Conservation (phyloP, 30 jellyfish, hydroid and myxozoan species). For the Aurelia coerulea region DNA sequence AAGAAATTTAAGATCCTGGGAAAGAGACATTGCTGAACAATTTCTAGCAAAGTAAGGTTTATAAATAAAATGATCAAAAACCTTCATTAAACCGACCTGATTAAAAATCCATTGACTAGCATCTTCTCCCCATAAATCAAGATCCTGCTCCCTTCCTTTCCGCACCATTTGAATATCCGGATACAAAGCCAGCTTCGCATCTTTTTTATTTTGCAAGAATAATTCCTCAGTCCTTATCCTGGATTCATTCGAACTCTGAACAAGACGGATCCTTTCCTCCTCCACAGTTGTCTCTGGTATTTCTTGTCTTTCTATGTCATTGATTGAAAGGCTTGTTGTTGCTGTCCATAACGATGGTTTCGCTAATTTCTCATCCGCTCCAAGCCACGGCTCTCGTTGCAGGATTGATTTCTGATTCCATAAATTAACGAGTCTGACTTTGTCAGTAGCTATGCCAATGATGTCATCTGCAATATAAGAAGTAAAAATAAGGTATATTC, state of each 20-base stretch:
- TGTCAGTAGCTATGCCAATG: conserved; percentile 53
- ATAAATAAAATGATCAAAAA: no score
- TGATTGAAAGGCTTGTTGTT: conserved; percentile 3
- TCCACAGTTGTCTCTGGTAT: conserved; percentile 35
- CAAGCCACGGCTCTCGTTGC: conserved; percentile 74
- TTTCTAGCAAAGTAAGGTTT: no score
- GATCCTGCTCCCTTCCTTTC: conserved; percentile 55
- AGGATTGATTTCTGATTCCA: conserved; percentile 64
- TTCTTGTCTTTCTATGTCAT: neutral
- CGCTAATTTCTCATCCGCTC: conserved; percentile 58
- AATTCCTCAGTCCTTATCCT: conserved; percentile 41
- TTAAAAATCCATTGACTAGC: conserved; percentile 70
- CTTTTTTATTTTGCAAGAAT: conserved; percentile 63
- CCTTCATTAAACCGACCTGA: conserved; percentile 34
- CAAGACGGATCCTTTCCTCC: conserved; percentile 30
- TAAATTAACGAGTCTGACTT: conserved; percentile 40
- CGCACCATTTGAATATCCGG: conserved; percentile 61
- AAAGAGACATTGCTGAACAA: no score
- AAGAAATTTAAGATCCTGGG: no score
- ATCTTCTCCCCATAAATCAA: conserved; percentile 55
- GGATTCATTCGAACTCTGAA: conserved; percentile 16
- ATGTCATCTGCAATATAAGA: conserved; percentile 33
- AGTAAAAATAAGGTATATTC: no score
- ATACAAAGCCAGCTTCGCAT: conserved; percentile 59
- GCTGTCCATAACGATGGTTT: conserved; percentile 67